Conservation (phyloP, 2,113 vertebrate genomes). For the Columba janthina region DNA sequence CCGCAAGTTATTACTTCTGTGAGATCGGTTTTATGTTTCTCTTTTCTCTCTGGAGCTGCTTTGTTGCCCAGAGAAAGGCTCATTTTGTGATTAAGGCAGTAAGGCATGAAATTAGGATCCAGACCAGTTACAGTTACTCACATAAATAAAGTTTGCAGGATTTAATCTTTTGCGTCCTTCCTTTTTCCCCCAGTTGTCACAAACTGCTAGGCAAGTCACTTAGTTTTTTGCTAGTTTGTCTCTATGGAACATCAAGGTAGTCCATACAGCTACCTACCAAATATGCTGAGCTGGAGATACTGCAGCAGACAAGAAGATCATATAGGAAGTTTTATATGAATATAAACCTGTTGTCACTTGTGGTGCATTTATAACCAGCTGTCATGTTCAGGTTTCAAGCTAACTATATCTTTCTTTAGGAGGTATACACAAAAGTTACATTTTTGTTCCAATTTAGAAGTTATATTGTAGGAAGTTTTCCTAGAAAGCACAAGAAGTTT, state of each 20-base stretch:
- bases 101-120: slow-evolving; percentile 24
- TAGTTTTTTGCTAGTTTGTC: neutral
- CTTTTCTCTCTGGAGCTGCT: neutral
- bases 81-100: neutral
- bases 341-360: neutral
- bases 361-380: neutral
- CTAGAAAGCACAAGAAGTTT: neutral
- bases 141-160: neutral
- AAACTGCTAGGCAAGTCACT: neutral
- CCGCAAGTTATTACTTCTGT: neutral
- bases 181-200: neutral
- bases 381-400: neutral
- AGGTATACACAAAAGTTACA: neutral
- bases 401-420: neutral
- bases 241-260: neutral
- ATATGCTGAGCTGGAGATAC: neutral
- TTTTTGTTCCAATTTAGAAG: neutral
- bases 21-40: neutral
- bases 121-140: neutral
- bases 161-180: neutral
- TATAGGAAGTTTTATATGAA: neutral
- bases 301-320: neutral
- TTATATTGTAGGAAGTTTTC: neutral
- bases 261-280: neutral
- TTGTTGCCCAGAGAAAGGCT: neutral